Percentiles rank a stretch among this genome's conserved stretches.
These are phyloP conservation scores for Wiebesia pumilae DNA, from an alignment of 1,140 invertebrate species.

Conservation along the genomic window DNA sequence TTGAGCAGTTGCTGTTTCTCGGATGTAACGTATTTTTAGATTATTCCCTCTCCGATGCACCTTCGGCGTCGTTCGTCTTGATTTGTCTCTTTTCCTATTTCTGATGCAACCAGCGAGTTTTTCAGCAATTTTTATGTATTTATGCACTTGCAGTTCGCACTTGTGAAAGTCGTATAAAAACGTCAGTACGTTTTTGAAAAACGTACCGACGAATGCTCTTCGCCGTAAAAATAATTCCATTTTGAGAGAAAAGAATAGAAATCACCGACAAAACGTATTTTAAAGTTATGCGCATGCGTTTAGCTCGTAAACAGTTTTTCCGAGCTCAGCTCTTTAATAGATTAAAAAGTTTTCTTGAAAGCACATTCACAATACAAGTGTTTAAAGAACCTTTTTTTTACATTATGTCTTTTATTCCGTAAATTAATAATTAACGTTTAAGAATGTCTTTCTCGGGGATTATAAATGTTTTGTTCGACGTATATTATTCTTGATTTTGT, in stretches of 20 bases:
- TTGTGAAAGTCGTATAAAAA: not conserved
- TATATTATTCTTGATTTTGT: too few species aligned
- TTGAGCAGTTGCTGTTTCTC: not conserved
- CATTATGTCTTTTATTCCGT: too few species aligned
- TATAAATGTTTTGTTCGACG: too few species aligned
- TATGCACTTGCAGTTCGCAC: not conserved
- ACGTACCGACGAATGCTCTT: not conserved
- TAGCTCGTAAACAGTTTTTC: too few species aligned
- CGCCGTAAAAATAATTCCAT: not conserved
- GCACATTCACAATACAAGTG: not conserved
- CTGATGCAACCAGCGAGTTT: not conserved
- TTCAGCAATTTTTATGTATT: not conserved
- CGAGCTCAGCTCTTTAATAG: not conserved
- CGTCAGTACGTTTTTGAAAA: not conserved
- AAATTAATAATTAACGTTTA: too few species aligned
- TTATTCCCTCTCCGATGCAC: slow-evolving; percentile 1
- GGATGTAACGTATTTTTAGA: slow-evolving; percentile 32
- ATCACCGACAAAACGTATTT: not conserved
- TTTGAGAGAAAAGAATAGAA: not conserved
- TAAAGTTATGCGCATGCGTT: not conserved
- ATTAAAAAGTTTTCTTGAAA: not conserved
- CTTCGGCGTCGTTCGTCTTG: slow-evolving; percentile 4
- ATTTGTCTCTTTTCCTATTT: not conserved
- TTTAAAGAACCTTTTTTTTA: not conserved
- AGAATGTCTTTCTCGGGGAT: too few species aligned